These are phyloP conservation scores for Caenorhabditis latens DNA, from an alignment of 1,140 invertebrate species.

Conservation along the genomic window DNA sequence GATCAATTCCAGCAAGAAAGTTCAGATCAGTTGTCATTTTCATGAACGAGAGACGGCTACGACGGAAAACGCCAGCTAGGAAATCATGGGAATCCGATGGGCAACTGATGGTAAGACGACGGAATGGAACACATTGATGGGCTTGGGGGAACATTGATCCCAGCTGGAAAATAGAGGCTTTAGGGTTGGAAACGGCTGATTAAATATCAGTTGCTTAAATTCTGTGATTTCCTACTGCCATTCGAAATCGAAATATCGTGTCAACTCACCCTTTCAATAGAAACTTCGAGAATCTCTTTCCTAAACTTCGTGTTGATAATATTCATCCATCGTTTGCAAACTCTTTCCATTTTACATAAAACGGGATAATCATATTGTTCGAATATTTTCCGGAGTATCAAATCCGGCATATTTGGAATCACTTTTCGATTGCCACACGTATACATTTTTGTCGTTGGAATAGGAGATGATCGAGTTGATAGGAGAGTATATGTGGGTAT, in stretches of 20 bases:
- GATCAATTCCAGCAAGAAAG: conserved; percentile 63
- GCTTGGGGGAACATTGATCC: conserved; percentile 50
- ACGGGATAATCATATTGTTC: conserved; percentile 40
- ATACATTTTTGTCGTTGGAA: conserved; percentile 8
- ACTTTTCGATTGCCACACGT: conserved; percentile 48
- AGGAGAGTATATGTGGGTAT: neutral
- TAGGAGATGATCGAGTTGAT: neutral
- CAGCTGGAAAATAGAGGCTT: conserved; percentile 16
- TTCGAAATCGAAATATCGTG: too few species aligned
- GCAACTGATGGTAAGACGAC: conserved; percentile 55
- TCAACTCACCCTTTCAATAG: conserved; percentile 60
- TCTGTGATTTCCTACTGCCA: neutral
- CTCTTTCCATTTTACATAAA: conserved; percentile 56
- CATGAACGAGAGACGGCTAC: conserved; percentile 56
- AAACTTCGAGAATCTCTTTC: conserved; percentile 62
- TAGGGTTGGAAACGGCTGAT: neutral
- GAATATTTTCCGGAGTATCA: conserved; percentile 64
- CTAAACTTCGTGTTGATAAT: conserved; percentile 56
- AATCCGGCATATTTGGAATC: conserved; percentile 63
- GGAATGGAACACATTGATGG: conserved; percentile 52
- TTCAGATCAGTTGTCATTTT: conserved; percentile 62
- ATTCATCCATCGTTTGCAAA: conserved; percentile 62
- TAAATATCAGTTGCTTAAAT: neutral
- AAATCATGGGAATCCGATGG: conserved; percentile 57
- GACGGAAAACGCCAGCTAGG: conserved; percentile 54